A percentile compares a stretch with the other conserved stretches of the same genome.
phyloP scores from a whole-genome alignment of 2,113 vertebrate species.

The Ptychochromis oligacanthus region DNA sequence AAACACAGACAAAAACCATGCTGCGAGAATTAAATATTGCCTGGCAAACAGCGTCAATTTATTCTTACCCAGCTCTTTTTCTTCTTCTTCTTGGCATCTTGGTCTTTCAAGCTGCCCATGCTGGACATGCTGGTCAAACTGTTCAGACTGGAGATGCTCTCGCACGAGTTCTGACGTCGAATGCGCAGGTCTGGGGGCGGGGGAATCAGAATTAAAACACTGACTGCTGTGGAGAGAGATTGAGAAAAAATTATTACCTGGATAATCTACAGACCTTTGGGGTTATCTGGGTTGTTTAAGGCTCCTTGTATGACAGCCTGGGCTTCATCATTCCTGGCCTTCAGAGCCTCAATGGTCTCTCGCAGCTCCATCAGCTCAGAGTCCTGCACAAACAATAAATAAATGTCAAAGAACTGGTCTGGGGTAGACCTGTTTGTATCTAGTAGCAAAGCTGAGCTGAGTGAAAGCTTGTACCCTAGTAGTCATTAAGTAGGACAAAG shows the following conservation, averaged over 20 bases:
- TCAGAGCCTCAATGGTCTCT: slow-evolving; percentile 91
- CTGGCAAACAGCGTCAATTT: neutral
- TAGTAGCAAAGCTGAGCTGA: neutral
- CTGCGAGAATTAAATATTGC: neutral
- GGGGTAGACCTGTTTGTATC: neutral
- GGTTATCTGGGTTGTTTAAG: slow-evolving; percentile 84
- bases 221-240: neutral
- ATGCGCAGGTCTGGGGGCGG: slow-evolving; percentile 84
- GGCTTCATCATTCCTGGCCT: slow-evolving; percentile 91
- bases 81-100: slow-evolving; percentile 94
- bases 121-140: slow-evolving; percentile 96
- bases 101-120: slow-evolving; percentile 90
- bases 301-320: slow-evolving; percentile 94
- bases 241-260: neutral
- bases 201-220: neutral
- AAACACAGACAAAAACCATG: slow-evolving; percentile 6
- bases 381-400: slow-evolving; percentile 79
- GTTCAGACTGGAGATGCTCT: slow-evolving; percentile 96
- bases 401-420: neutral
- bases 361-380: slow-evolving; percentile 87
- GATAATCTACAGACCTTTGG: slow-evolving; percentile 81
- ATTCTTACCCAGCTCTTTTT: slow-evolving; percentile 95
- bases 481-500: neutral
- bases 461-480: neutral
- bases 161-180: slow-evolving; percentile 93